phyloP scores from a whole-genome alignment of 2,113 vertebrate genomes.

The Ochotona curzoniae region DNA sequence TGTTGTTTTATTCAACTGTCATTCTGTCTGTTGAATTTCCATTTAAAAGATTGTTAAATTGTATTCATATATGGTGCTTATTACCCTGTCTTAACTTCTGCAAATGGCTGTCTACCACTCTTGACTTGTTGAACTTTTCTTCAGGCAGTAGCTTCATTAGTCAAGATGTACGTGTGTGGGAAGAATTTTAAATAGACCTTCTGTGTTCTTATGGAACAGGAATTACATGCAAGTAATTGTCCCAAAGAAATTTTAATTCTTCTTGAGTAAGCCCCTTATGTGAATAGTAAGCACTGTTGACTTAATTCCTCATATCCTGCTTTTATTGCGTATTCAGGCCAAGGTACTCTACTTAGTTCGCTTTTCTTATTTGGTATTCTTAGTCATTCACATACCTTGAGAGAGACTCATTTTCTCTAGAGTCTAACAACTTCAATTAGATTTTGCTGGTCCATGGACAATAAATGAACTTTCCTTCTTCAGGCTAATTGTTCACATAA shows the following conservation, averaged over 20 bases:
- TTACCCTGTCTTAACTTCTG: constrained; percentile 26
- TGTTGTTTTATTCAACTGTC: constrained; percentile 2
- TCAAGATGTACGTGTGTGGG: constrained; percentile 22
- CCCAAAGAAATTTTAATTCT: constrained; percentile 47
- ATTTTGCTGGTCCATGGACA: constrained; percentile 62
- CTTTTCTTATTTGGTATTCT: constrained; percentile 66
- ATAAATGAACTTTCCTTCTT: constrained; percentile 69
- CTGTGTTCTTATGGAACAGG: constrained; percentile 40
- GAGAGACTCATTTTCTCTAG: constrained; percentile 68
- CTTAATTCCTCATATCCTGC: constrained; percentile 55
- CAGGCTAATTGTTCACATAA: constrained; percentile 61
- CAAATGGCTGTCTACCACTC: constrained; percentile 52
- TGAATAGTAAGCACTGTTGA: constrained; percentile 38
- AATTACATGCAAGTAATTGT: constrained; percentile 37
- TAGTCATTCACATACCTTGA: constrained; percentile 61
- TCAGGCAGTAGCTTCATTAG: constrained; percentile 28
- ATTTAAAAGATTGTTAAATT: constrained; percentile 14
- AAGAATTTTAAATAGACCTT: constrained; percentile 47
- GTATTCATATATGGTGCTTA: background rate
- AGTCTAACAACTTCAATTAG: constrained; percentile 69
- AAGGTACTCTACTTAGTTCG: constrained; percentile 64
- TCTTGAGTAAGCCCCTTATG: constrained; percentile 57
- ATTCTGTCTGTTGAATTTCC: constrained; percentile 35
- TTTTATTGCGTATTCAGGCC: constrained; percentile 62
- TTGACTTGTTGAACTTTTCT: constrained; percentile 48